Evolutionary conservation across 2,113 vertebrate species (phyloP).

Genomic region (Danio rerio): DNA sequence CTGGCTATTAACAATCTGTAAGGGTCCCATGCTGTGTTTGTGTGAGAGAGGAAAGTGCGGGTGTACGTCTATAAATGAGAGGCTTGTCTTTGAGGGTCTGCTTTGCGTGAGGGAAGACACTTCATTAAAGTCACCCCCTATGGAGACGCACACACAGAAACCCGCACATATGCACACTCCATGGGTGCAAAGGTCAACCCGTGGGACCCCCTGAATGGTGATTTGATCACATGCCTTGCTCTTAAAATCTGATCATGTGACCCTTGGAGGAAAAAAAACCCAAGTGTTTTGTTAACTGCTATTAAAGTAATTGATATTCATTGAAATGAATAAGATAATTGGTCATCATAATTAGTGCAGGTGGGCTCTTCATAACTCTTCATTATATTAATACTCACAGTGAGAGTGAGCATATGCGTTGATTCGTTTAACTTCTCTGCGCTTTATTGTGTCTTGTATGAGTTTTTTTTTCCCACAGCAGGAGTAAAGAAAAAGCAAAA

Average conservation of each 20-base stretch:
- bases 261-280: neutral
- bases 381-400: neutral
- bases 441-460: slow-evolving; percentile 9
- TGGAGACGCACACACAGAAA: slow-evolving; percentile 39
- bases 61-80: slow-evolving; percentile 39
- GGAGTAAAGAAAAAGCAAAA: slow-evolving; percentile 47
- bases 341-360: neutral
- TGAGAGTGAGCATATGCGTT: neutral
- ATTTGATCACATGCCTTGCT: neutral
- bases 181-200: slow-evolving; percentile 56
- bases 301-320: neutral
- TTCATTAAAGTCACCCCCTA: slow-evolving; percentile 53
- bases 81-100: slow-evolving; percentile 27
- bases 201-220: slow-evolving; percentile 29
- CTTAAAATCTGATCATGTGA: slow-evolving; percentile 34
- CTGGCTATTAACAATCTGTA: neutral
- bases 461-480: slow-evolving; percentile 19
- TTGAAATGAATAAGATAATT: neutral
- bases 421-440: neutral
- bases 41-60: slow-evolving; percentile 47
- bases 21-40: slow-evolving; percentile 35
- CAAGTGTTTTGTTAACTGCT: neutral
- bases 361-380: neutral
- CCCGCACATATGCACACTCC: slow-evolving; percentile 48
- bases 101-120: slow-evolving; percentile 41